These are phyloP conservation scores for Pogonus chalceus DNA, from an alignment of 1,140 invertebrate genomes.

Conservation along the genomic window DNA sequence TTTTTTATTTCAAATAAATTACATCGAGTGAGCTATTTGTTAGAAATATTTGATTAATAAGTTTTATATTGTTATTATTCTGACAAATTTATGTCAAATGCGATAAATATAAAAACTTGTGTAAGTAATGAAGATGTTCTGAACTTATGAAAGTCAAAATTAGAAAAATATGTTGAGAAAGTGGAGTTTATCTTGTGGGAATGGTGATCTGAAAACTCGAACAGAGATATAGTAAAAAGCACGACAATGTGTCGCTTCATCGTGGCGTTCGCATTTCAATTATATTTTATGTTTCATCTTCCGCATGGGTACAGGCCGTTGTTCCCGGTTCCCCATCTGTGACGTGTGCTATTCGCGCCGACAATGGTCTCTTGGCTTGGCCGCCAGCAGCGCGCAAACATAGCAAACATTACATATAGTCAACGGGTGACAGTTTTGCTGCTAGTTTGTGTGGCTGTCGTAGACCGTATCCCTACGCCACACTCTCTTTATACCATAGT, in stretches of 20 bases:
- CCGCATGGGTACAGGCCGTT: conserved; percentile 21
- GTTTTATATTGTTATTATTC: not conserved
- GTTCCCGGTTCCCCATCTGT: conserved; percentile 20
- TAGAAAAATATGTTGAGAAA: conserved; percentile 12
- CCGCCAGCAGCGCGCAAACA: not conserved
- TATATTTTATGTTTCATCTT: conserved; percentile 24
- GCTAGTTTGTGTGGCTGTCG: no score
- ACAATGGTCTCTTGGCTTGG: conserved; percentile 10
- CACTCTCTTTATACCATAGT: no score
- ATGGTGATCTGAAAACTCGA: conserved; percentile 15
- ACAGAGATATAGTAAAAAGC: conserved; percentile 11
- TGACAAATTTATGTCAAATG: not conserved
- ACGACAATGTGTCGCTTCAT: conserved; percentile 18
- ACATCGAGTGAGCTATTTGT: no score
- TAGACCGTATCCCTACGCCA: no score
- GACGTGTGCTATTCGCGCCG: conserved; percentile 18
- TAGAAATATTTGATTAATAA: no score
- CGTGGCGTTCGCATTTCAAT: conserved; percentile 19
- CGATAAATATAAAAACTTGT: not conserved
- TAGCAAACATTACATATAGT: no score
- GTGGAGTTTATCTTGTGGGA: not conserved
- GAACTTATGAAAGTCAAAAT: conserved; percentile 4
- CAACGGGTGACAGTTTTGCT: no score
- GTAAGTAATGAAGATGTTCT: not conserved
- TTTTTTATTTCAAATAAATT: no score